These are phyloP conservation scores for Coptodon bakossiorum DNA, from an alignment of 2,113 vertebrate species.

Conservation along the genomic window DNA sequence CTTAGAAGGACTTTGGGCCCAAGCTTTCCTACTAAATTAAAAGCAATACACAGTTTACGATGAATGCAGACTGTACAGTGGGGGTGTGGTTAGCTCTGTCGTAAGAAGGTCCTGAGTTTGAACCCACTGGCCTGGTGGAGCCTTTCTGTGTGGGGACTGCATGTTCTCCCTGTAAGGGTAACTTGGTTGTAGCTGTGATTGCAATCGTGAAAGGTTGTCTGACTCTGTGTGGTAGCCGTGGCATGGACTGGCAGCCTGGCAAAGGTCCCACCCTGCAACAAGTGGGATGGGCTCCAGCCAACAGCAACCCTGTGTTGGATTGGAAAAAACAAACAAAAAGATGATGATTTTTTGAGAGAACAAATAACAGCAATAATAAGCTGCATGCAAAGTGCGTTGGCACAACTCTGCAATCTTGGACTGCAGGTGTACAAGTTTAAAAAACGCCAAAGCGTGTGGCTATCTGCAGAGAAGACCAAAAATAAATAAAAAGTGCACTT, in stretches of 20 bases:
- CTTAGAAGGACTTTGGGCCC: background rate
- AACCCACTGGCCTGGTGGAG: background rate
- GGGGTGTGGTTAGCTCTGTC: background rate
- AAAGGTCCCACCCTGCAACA: background rate
- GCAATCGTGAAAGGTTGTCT: background rate
- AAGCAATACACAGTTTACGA: background rate
- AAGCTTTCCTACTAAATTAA: background rate
- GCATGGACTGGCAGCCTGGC: background rate
- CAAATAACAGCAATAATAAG: background rate
- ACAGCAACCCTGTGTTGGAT: background rate
- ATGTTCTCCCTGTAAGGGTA: background rate
- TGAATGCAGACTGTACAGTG: background rate
- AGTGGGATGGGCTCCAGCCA: background rate
- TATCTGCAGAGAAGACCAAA: background rate
- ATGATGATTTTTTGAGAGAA: background rate
- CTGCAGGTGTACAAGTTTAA: background rate
- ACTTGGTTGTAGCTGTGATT: background rate
- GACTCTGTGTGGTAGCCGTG: background rate
- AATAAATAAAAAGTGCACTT: background rate
- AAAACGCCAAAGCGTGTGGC: background rate
- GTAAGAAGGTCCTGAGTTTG: background rate
- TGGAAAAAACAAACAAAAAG: background rate
- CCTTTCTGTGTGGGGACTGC: background rate
- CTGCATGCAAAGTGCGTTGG: background rate
- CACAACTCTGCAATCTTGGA: background rate